Base-by-base conservation (phyloP, 2,888 invertebrate species). In the Pyrrhia umbra region DNA sequence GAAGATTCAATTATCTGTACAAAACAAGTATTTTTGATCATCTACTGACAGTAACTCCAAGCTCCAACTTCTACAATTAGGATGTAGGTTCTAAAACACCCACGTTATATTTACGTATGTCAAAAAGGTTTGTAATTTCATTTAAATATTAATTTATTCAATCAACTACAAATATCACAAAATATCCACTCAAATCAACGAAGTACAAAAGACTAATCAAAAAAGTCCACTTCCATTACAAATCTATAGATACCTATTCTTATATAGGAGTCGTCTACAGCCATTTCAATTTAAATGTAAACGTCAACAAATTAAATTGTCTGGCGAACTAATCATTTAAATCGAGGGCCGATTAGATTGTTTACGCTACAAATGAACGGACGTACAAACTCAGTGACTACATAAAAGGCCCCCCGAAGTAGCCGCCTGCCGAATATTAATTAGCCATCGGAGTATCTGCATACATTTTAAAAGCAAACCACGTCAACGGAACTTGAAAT, bases 401-500 rank as follows among this genome's bases (percentile, higher is more conserved):
- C 81, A 75, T 81, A 84, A 81, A 85, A 82, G 79, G 83, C 64
- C 75, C 63, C 69, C 69, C 70, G 57, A 71, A 66, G 45, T 68
- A 21, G 43, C 49, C 66, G 67, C 68, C 60, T 58, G 46, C 81
- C 78, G 88, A 86, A 88, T 88, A 85, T 72, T 83, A 87, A 88
- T 64, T 68, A 68, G 18, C 39, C 2, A 42, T 16, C 13, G 37
- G 37, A 40, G 30, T 20, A 57, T 50, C 47, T 62, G 47, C 50
- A 70, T 67, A 57, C 63, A 57, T 79, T 90, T 89, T 65, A 76
- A 70, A 89, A 71, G 62, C 92, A 27, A 47, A 54, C 59, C 92
- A 88, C 91, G 91, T 90, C 85, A 83, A 51, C 90, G 90, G 92
- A 91, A 93, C 91, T 91, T 83, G 77, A 87, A 68, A 88, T 88